Percentiles rank a stretch among this genome's conserved stretches.
Conservation (phyloP, 92 coral and sea anemone species). For the Palythoa grandis region DNA sequence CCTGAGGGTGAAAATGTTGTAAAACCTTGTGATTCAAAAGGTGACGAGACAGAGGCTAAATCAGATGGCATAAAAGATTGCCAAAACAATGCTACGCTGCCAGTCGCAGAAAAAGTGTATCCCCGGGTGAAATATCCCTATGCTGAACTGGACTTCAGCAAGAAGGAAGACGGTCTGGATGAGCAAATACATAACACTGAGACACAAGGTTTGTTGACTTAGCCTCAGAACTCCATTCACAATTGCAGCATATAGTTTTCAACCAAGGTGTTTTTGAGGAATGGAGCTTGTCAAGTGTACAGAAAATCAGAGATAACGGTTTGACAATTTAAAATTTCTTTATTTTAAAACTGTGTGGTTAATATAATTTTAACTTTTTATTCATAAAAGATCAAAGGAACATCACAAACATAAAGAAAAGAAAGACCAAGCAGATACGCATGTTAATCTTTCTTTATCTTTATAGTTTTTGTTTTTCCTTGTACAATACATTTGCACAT, state of each 20-base stretch:
- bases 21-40: neutral
- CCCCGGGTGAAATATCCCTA: constrained; percentile 34
- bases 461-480: too few species aligned
- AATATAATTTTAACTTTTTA: too few species aligned
- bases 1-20: neutral
- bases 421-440: too few species aligned
- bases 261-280: neutral
- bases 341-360: neutral
- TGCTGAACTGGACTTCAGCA: constrained; percentile 36
- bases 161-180: neutral
- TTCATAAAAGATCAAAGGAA: too few species aligned
- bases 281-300: neutral
- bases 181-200: neutral
- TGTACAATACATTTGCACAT: too few species aligned
- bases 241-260: neutral
- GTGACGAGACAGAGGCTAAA: neutral
- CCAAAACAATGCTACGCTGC: neutral
- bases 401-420: too few species aligned
- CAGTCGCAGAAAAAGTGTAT: neutral
- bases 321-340: neutral
- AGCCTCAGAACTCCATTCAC: neutral
- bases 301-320: neutral
- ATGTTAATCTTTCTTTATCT: too few species aligned
- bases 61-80: neutral
- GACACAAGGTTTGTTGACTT: constrained; percentile 1